A percentile compares a stretch with the other conserved stretches of the same genome.
phyloP scores from a whole-genome alignment of 2,888 invertebrate species.

The Brassicogethes aeneus region DNA sequence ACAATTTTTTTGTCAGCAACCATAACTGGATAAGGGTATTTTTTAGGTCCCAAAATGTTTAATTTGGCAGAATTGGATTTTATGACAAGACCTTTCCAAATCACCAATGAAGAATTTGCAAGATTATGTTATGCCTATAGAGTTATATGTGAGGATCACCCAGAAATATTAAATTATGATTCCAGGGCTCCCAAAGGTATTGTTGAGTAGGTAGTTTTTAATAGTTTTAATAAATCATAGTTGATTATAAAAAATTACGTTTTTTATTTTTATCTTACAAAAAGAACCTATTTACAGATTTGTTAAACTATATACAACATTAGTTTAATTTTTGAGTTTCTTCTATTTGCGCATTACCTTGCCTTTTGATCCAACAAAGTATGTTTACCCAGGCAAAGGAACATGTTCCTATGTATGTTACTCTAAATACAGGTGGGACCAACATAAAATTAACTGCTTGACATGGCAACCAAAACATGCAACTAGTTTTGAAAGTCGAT shows the following conservation, averaged over 20 bases:
- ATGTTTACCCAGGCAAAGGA: constrained; percentile 81
- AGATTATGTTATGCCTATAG: constrained; percentile 70
- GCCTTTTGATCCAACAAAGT: constrained; percentile 70
- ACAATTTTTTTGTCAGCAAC: neutral
- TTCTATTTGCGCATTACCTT: too few species aligned
- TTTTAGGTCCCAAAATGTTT: constrained; percentile 51
- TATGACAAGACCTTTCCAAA: constrained; percentile 57
- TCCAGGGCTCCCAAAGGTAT: constrained; percentile 51
- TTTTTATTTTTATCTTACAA: too few species aligned
- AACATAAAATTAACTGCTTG: constrained; percentile 70
- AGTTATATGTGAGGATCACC: constrained; percentile 58
- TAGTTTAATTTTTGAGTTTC: too few species aligned
- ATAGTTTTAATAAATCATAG: too few species aligned
- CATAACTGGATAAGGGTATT: neutral
- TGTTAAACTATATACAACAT: too few species aligned
- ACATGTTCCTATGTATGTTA: constrained; percentile 68
- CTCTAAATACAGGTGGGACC: constrained; percentile 62
- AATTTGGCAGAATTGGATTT: constrained; percentile 63
- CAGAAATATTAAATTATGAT: constrained; percentile 58
- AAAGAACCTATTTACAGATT: too few species aligned
- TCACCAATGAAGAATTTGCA: constrained; percentile 70
- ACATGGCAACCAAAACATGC: constrained; percentile 76
- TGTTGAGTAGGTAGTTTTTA: too few species aligned
- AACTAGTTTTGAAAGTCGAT: constrained; percentile 65
- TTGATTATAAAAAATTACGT: too few species aligned